Evolutionary conservation across 1,140 invertebrate genomes (phyloP).

Genomic region (Metopolophium dirhodum): DNA sequence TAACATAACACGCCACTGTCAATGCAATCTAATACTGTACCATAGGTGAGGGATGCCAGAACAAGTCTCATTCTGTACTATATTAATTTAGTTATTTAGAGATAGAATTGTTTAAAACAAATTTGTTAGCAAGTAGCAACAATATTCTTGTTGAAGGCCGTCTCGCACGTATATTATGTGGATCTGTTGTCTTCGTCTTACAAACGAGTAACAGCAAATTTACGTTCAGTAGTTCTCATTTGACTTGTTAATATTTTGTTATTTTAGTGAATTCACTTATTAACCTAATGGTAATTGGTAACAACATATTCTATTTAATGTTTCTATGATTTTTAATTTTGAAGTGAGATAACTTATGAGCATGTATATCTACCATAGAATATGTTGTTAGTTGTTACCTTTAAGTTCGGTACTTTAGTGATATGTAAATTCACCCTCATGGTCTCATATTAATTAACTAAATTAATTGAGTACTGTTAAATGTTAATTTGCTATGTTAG

Average conservation of each 20-base stretch:
- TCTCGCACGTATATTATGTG: no score
- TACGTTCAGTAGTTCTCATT: background rate
- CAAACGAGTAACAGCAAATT: background rate
- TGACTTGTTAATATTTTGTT: background rate
- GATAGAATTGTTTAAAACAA: background rate
- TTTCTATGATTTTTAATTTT: background rate
- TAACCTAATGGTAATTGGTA: no score
- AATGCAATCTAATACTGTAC: background rate
- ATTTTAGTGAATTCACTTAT: background rate
- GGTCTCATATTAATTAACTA: no score
- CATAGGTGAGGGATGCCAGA: background rate
- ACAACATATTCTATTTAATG: no score
- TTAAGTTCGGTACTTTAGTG: background rate
- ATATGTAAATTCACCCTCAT: no score
- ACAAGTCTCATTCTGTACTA: background rate
- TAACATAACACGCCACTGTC: background rate
- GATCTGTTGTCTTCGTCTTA: background rate
- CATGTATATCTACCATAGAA: no score
- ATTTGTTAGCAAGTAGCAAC: background rate
- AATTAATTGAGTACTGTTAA: no score
- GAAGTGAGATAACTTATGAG: background rate
- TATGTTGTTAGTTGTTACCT: background rate
- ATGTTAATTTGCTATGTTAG: no score
- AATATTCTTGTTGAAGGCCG: background rate
- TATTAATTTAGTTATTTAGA: background rate